Evolutionary conservation across 2,888 invertebrate species (phyloP), one percentile per base, ranked within the genome.

Genomic region (Prostheceraeus crozeri): DNA sequence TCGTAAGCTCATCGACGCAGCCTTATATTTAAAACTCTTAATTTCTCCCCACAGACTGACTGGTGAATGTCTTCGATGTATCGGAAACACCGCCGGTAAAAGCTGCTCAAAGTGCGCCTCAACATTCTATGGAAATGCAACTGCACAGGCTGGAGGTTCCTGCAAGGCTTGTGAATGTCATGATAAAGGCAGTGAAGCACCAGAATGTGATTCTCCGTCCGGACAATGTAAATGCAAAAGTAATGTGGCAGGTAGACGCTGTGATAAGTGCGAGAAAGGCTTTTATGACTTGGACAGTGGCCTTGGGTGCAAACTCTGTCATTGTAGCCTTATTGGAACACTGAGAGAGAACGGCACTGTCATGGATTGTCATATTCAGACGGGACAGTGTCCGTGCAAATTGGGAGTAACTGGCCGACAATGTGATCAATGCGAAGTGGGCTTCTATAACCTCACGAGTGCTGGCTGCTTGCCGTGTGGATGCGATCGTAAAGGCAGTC

Each of bases 51-150:
- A 8, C 62, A 76, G 89, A n/a, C 86, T 86, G 1, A 87, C 86
- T 2, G 96, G 96, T 16, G 87, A 89, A 71, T 99, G 98, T 78
- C 79, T 90, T 45, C 94, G 94, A 76, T 98, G 98, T 76, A 89
- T 94, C 66, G 87, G 89, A 76, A 90, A 90, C 70, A 94, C 94
- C 0, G 89, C 85, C 36, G 96, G 96, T 0, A 80, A 82, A 36
- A 84, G 86, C 71, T 99, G 96, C 73, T 93, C 94, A 66, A 84
- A 84, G 69, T 96, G 96, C 78, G 79, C 90, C 66, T 83, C 86
- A 62, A 91, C 89, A 63, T 91, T 84, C 79, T 96, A 86, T 76
- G 98, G 98, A 4, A 88, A 96, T 73, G 91, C 96, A 0, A 77
- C 93, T 25, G 85, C 87, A 1, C 82, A 86, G 51, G 85, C 86